A percentile compares a stretch with the other conserved stretches of the same genome.
Evolutionary conservation across 2,113 vertebrate species (phyloP).

Genomic region (Eulemur macaco): DNA sequence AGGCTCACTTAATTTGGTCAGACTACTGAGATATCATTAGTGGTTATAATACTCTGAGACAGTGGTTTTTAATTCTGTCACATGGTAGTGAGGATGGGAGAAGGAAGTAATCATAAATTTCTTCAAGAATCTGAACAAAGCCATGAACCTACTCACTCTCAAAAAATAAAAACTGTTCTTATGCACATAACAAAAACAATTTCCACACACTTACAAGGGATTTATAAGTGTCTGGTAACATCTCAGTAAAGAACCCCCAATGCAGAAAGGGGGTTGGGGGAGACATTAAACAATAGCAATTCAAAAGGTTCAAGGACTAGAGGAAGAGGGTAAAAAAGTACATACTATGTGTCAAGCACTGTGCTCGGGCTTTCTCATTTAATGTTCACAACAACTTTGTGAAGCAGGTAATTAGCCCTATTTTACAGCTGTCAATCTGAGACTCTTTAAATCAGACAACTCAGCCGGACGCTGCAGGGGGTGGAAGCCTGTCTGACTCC

Average conservation of each 20-base stretch:
- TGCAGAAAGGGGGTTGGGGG: not conserved
- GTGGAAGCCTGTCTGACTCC: not conserved
- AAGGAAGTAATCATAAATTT: not conserved
- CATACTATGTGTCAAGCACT: not conserved
- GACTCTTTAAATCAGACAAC: slow-evolving; percentile 18
- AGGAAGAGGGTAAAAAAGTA: not conserved
- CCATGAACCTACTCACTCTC: not conserved
- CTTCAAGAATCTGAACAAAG: slow-evolving; percentile 36
- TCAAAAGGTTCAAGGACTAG: not conserved
- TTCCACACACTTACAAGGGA: not conserved
- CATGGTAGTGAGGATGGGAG: not conserved
- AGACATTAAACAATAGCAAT: not conserved
- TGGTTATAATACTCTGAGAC: not conserved
- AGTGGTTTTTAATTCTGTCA: slow-evolving; percentile 25
- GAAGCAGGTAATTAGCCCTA: not conserved
- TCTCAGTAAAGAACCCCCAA: not conserved
- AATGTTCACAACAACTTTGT: not conserved
- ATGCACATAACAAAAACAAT: not conserved
- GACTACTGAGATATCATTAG: not conserved
- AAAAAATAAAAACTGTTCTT: not conserved
- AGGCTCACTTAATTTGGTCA: slow-evolving; percentile 9
- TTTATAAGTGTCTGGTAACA: not conserved
- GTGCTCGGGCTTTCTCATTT: not conserved
- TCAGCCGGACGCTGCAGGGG: not conserved
- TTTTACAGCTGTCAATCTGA: not conserved